phyloP scores from a whole-genome alignment of 2,797 vertebrate genomes.

The Premnoplex brunnescens region DNA sequence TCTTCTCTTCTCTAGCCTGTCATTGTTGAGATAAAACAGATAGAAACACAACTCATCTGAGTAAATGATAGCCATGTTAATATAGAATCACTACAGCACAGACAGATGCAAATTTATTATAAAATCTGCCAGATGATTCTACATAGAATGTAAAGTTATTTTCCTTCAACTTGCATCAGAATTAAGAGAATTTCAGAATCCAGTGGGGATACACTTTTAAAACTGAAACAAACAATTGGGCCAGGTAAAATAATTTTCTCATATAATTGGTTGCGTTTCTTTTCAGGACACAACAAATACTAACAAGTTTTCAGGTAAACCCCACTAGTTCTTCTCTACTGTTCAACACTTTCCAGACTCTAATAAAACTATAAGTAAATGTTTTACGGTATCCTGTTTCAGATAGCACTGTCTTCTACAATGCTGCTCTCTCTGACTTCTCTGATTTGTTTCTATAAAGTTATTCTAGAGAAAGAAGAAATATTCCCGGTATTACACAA shows the following conservation, averaged over 20 bases:
- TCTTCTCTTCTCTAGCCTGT: not conserved
- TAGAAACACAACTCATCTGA: not conserved
- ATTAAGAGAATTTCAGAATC: not conserved
- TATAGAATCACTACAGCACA: not conserved
- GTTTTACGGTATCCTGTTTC: slow-evolving; percentile 21
- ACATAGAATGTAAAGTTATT: not conserved
- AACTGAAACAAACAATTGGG: not conserved
- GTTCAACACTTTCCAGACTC: slow-evolving; percentile 35
- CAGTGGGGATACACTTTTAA: not conserved
- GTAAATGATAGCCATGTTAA: not conserved
- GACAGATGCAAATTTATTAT: not conserved
- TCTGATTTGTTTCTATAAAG: slow-evolving; percentile 19
- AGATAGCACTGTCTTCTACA: slow-evolving; percentile 36
- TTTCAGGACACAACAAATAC: slow-evolving; percentile 37
- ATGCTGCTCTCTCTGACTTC: slow-evolving; percentile 24
- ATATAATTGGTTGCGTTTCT: slow-evolving; percentile 26
- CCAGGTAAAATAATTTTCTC: not conserved
- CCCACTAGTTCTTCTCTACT: slow-evolving; percentile 46
- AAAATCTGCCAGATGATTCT: not conserved
- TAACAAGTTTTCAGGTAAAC: slow-evolving; percentile 44
- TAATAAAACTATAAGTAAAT: slow-evolving; percentile 43
- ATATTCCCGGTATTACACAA: not conserved
- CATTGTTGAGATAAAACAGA: not conserved
- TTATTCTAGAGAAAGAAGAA: not conserved
- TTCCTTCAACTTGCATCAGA: not conserved